Evolutionary conservation across 2,113 vertebrate species (phyloP).

Genomic region (Malurus alboscapulatus): DNA sequence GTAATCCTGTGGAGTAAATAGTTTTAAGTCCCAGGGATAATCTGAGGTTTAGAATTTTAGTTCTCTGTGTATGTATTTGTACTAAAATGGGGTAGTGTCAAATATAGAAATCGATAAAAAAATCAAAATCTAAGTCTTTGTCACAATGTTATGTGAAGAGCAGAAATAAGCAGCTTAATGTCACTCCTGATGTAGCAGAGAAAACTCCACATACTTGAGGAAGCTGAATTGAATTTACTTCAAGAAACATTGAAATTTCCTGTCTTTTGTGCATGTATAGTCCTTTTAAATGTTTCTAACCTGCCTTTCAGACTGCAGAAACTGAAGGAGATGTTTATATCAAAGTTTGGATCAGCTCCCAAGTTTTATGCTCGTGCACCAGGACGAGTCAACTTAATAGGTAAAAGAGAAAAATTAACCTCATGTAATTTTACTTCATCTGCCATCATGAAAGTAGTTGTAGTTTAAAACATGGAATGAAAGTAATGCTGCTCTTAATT

Average conservation of each 20-base stretch:
- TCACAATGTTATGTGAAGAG: not conserved
- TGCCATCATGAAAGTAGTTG: not conserved
- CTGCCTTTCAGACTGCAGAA: constrained; percentile 83
- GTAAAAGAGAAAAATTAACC: constrained; percentile 71
- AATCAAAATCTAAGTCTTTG: not conserved
- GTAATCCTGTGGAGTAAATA: not conserved
- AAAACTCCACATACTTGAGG: not conserved
- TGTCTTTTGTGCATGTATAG: not conserved
- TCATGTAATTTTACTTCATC: not conserved
- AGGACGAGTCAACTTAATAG: constrained; percentile 96
- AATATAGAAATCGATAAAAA: not conserved
- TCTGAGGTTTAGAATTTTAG: not conserved
- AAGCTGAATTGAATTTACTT: not conserved
- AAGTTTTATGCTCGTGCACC: constrained; percentile 92
- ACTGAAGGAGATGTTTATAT: constrained; percentile 84
- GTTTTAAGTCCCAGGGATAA: not conserved
- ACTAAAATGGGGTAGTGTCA: not conserved
- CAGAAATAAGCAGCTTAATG: not conserved
- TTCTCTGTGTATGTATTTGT: not conserved
- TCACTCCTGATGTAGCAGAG: not conserved
- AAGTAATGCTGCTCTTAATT: not conserved
- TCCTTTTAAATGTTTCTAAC: constrained; percentile 24
- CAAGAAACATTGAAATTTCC: not conserved
- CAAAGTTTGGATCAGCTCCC: constrained; percentile 86
- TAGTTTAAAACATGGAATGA: not conserved